Evolutionary conservation across 2,797 vertebrate genomes (phyloP).

Genomic region (Meriones psammophilus): DNA sequence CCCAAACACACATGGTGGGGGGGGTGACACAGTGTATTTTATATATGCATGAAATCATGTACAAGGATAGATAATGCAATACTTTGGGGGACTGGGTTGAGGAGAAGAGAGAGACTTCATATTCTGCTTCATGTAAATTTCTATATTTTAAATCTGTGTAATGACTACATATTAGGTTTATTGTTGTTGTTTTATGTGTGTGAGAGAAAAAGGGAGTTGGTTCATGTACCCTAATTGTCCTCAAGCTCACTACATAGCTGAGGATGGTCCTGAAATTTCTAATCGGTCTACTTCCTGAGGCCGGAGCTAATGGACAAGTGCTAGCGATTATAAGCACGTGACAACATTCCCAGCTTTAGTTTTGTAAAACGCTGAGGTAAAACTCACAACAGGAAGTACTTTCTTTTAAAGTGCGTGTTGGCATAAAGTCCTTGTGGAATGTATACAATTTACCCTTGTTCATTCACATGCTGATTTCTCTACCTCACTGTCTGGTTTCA

Average conservation of each 20-base stretch:
- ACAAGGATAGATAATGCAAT: neutral
- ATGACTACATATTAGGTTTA: neutral
- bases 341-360: neutral
- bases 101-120: neutral
- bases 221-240: neutral
- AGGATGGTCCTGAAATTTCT: neutral
- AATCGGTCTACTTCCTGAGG: neutral
- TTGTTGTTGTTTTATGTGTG: neutral
- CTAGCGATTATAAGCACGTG: neutral
- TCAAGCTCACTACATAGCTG: neutral
- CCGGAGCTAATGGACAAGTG: neutral
- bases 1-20: too few relatives aligned
- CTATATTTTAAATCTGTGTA: slow-evolving; percentile 42
- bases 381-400: slow-evolving; percentile 16
- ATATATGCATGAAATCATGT: neutral
- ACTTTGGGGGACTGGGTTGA: neutral
- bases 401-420: neutral
- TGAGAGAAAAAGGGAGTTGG: neutral
- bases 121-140: slow-evolving; percentile 45
- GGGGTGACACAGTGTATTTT: neutral
- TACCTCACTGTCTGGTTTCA: too few relatives aligned
- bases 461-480: too few relatives aligned
- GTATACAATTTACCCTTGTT: too few relatives aligned
- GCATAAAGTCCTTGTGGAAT: too few relatives aligned
- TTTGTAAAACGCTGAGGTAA: neutral